phyloP scores from a whole-genome alignment of 2,888 invertebrate species.

The Zhuqinia jingwanae region DNA sequence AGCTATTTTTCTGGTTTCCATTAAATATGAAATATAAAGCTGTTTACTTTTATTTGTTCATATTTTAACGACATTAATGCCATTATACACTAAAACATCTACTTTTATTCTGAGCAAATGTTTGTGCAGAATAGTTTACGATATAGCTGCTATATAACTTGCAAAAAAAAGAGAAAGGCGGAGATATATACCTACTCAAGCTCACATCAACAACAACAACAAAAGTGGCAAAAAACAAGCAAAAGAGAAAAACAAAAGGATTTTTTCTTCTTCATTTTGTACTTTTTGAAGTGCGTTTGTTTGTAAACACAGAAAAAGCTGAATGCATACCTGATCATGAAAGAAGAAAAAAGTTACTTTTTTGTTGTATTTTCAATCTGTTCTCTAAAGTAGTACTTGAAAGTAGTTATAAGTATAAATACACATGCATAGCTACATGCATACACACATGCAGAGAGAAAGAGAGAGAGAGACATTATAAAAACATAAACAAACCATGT shows the following conservation, averaged over 20 bases:
- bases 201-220: not conserved
- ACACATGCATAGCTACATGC: not conserved
- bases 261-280: too few relatives aligned
- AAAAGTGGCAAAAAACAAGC: slow-evolving; percentile 14
- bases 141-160: too few relatives aligned
- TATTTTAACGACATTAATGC: too few relatives aligned
- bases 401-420: not conserved
- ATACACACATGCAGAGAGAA: too few relatives aligned
- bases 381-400: not conserved
- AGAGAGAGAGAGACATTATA: too few relatives aligned
- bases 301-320: slow-evolving; percentile 49
- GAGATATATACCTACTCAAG: slow-evolving; percentile 1
- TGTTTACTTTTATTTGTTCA: too few relatives aligned
- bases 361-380: not conserved
- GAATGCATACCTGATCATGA: slow-evolving; percentile 51
- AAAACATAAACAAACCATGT: slow-evolving; percentile 55
- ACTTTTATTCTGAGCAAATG: too few relatives aligned
- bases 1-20: too few relatives aligned
- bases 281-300: slow-evolving; percentile 46
- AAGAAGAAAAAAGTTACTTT: slow-evolving; percentile 41
- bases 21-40: too few relatives aligned
- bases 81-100: too few relatives aligned
- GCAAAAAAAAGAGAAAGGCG: too few relatives aligned
- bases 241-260: not conserved
- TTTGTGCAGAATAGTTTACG: too few relatives aligned